phyloP scores from a whole-genome alignment of 2,113 vertebrate species.

The Ivindomyrus marchei region DNA sequence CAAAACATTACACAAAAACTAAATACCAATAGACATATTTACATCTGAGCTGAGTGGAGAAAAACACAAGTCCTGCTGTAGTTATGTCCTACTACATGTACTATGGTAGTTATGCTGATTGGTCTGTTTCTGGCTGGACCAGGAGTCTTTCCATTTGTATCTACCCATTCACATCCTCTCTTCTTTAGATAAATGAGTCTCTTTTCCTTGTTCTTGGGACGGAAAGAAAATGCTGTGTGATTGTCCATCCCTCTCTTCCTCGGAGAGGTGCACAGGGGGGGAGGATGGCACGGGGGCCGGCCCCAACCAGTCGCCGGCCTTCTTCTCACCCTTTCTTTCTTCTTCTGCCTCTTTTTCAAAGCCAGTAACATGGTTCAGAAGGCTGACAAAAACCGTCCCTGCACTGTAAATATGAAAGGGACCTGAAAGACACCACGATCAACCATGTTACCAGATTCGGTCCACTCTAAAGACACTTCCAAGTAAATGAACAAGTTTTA shows the following conservation, averaged over 20 bases:
- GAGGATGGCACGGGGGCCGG: conserved; percentile 36
- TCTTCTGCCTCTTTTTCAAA: conserved; percentile 28
- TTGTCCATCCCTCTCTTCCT: conserved; percentile 50
- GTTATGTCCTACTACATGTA: background rate
- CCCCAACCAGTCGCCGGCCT: conserved; percentile 30
- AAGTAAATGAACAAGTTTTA: background rate
- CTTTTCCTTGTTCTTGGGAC: conserved; percentile 64
- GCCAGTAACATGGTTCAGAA: conserved; percentile 56
- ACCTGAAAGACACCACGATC: conserved; percentile 35
- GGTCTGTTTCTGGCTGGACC: background rate
- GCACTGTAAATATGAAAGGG: conserved; percentile 60
- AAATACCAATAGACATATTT: background rate
- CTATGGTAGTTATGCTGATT: background rate
- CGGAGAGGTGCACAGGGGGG: conserved; percentile 50
- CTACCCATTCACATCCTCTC: conserved; percentile 43
- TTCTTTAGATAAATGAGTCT: conserved; percentile 62
- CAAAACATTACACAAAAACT: background rate
- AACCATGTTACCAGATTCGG: no score
- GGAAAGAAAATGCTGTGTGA: conserved; percentile 51
- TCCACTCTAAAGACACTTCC: background rate
- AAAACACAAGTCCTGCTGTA: background rate
- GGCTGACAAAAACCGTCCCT: conserved; percentile 59
- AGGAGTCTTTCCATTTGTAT: background rate
- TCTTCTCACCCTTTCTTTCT: background rate
- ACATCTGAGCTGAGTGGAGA: background rate